These are phyloP conservation scores for Scolopax mira DNA, from an alignment of 2,113 vertebrate species.

Conservation along the genomic window DNA sequence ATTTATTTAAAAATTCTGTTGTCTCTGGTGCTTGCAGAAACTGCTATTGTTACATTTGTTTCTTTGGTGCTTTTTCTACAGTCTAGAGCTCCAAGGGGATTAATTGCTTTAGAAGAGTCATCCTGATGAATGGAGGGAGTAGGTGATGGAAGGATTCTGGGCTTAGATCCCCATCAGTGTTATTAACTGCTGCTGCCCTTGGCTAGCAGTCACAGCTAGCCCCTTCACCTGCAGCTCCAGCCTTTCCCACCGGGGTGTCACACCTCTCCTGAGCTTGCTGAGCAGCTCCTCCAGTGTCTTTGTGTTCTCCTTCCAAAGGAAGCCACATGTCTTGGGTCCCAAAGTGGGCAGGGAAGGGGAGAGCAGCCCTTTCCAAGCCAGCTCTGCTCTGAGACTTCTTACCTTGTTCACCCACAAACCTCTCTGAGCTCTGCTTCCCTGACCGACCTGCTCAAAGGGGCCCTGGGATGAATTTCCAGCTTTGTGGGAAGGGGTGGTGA, in stretches of 20 bases:
- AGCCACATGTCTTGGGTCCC: background rate
- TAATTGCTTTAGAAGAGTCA: background rate
- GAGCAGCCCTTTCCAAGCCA: background rate
- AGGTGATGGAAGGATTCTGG: background rate
- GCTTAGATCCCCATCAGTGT: background rate
- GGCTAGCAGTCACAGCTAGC: background rate
- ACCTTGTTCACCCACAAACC: background rate
- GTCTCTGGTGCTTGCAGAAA: background rate
- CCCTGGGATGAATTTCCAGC: background rate
- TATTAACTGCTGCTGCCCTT: background rate
- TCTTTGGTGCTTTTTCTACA: background rate
- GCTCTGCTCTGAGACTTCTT: background rate
- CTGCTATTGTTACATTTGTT: accelerated
- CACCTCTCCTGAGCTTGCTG: background rate
- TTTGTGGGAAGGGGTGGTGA: background rate
- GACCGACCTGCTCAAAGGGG: accelerated
- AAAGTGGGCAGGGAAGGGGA: background rate
- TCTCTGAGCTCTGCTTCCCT: background rate
- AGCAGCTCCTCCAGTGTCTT: background rate
- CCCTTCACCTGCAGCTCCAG: background rate
- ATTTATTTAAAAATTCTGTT: too few species aligned
- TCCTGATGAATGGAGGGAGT: background rate
- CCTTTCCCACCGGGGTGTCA: accelerated
- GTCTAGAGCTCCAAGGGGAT: background rate
- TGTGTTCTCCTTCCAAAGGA: background rate